Conservation (phyloP, 2,888 invertebrate genomes). For the Aporophyla lueneburgensis region DNA sequence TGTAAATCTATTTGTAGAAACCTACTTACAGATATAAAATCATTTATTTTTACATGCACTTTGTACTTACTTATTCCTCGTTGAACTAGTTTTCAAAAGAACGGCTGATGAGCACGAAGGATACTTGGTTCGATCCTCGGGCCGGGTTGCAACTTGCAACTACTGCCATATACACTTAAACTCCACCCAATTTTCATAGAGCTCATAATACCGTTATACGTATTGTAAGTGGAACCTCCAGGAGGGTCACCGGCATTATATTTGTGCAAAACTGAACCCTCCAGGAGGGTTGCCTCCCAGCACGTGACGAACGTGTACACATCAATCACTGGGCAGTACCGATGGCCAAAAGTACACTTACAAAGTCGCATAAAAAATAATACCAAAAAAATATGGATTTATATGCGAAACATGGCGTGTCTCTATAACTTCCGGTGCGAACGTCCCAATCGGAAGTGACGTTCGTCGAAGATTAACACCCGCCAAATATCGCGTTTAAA, state of each 20-base stretch:
- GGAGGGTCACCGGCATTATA: background rate
- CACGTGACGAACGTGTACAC: background rate
- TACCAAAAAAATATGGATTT: conserved; percentile 57
- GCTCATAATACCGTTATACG: background rate
- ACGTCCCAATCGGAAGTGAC: conserved; percentile 73
- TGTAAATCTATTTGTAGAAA: no score
- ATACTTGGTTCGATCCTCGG: background rate
- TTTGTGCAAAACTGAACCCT: background rate
- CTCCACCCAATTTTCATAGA: background rate
- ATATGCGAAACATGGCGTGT: conserved; percentile 64
- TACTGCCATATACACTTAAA: background rate
- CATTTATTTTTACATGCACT: background rate
- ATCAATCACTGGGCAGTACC: background rate
- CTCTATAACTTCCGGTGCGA: conserved; percentile 71
- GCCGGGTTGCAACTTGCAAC: background rate
- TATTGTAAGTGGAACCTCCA: background rate
- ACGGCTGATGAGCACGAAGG: background rate
- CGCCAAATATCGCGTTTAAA: conserved; percentile 68
- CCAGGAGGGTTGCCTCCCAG: background rate
- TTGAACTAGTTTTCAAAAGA: background rate
- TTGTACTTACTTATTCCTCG: background rate
- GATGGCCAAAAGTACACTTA: background rate
- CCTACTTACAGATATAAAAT: no score
- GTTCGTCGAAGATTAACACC: conserved; percentile 70
- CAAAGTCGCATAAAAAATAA: conserved; percentile 14